A percentile compares a stretch with the other conserved stretches of the same genome.
Evolutionary conservation across 2,797 vertebrate genomes (phyloP).

Genomic region (Xenopus petersii): DNA sequence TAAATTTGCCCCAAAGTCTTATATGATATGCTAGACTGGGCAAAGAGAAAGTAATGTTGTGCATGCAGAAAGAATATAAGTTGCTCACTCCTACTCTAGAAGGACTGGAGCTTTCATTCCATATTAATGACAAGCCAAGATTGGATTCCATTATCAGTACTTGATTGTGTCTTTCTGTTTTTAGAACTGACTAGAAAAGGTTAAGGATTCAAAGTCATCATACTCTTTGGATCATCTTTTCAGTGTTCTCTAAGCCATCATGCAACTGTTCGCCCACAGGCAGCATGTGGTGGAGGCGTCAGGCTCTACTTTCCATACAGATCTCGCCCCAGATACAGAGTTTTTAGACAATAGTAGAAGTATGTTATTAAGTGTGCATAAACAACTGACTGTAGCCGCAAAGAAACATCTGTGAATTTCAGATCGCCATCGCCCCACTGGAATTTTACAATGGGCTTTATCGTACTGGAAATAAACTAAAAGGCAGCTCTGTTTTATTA

Average conservation of each 20-base stretch:
- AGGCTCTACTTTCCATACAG: conserved; percentile 16
- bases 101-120: too few relatives aligned
- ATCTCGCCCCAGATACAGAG: conserved; percentile 21
- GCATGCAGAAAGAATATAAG: too few relatives aligned
- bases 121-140: too few relatives aligned
- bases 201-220: conserved; percentile 5
- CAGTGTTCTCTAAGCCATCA: neutral
- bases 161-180: too few relatives aligned
- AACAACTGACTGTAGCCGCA: conserved; percentile 20
- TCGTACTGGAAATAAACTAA: conserved; percentile 12
- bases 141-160: too few relatives aligned
- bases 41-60: too few relatives aligned
- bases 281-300: conserved; percentile 13
- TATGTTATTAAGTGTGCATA: conserved; percentile 1
- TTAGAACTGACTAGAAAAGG: too few relatives aligned
- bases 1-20: too few relatives aligned
- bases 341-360: conserved; percentile 18
- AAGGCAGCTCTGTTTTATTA: too few relatives aligned
- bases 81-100: too few relatives aligned
- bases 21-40: too few relatives aligned
- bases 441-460: conserved; percentile 24
- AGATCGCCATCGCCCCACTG: conserved; percentile 13
- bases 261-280: conserved; percentile 12
- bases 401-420: conserved; percentile 37
- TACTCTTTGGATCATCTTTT: neutral